These are phyloP conservation scores for Myrmecophaga tridactyla DNA, from an alignment of 2,113 vertebrate genomes.

Conservation along the genomic window DNA sequence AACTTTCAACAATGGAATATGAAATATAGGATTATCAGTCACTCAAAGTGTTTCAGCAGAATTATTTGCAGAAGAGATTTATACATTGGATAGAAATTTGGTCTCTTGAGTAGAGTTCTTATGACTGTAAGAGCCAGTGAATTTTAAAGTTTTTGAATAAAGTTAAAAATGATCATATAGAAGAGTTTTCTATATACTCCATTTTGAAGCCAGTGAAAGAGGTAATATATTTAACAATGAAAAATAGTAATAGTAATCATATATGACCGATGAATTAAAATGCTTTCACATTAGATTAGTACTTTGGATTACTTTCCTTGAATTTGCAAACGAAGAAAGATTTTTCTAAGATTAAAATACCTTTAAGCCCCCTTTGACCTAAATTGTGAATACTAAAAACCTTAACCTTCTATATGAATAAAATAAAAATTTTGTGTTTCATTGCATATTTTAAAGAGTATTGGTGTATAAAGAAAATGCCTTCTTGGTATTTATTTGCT, in stretches of 20 bases:
- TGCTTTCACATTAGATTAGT: not conserved
- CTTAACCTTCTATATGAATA: slow-evolving; percentile 1
- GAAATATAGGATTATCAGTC: not conserved
- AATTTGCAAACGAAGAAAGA: slow-evolving; percentile 23
- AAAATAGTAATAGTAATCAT: too few relatives aligned
- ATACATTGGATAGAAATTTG: slow-evolving; percentile 1
- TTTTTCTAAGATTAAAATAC: slow-evolving; percentile 42
- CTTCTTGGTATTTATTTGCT: slow-evolving; percentile 19
- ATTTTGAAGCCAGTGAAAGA: too few relatives aligned
- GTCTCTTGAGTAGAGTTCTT: not conserved
- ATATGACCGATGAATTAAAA: not conserved
- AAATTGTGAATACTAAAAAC: slow-evolving; percentile 12
- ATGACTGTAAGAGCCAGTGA: not conserved
- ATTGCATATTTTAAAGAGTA: slow-evolving; percentile 19
- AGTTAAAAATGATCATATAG: too few relatives aligned
- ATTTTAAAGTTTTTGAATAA: slow-evolving; percentile 32
- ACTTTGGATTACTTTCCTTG: slow-evolving; percentile 30
- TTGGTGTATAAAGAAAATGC: not conserved
- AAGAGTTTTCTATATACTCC: too few relatives aligned
- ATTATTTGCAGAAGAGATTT: not conserved
- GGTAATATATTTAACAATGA: too few relatives aligned
- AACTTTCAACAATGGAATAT: not conserved
- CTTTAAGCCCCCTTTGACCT: not conserved
- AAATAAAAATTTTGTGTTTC: not conserved
- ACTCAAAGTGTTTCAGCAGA: not conserved